Base-by-base conservation (phyloP, 2,888 invertebrate species). In the Caenorhabditis sp. region DNA sequence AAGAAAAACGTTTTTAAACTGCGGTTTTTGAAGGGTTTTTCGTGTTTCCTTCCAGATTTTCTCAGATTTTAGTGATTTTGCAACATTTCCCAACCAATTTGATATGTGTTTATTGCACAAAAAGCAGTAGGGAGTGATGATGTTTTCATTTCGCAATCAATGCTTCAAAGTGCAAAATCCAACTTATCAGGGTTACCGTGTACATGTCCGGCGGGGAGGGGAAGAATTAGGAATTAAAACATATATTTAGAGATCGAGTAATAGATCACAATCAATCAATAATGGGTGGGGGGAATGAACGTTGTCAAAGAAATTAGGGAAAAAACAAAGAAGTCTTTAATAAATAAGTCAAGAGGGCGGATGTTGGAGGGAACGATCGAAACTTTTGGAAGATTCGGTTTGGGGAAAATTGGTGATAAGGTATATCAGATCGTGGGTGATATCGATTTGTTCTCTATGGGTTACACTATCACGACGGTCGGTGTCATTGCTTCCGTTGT, bases 71-170 rank as follows among this genome's bases (percentile, higher is more conserved):
- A n/a, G n/a, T n/a, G n/a, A n/a, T 20, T 18, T 35, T 51, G n/a
- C 18, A 65, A 3, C 5, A 53, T 26, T 18, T 18, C 15, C 28
- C n/a, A 62, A 28, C 51, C 53, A 51, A 60, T 60, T 53, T 20
- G 76, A 76, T 76, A 76, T 76, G 76, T 67, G 51, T 76, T 76
- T 76, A 76, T 76, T 76, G 53, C 51, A 35, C 51, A 26, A 26
- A 6, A 24, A 20, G 20, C 28, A 18, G 1, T 37, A 26, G 37
- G n/a, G n/a, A n/a, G 40, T 32, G 65, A 55, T 55, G 47, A 64
- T 51, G 32, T 64, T 40, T 62, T 53, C 28, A 74, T 37, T 72
- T 64, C 65, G 58, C 65, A 51, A 60, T 61, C 53, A 40, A 40
- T 40, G 40, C 40, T 32, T 32, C 32, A 32, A 32, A 32, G 53